Base-by-base conservation (phyloP, 2,113 vertebrate genomes). In the Centropristis striata region DNA sequence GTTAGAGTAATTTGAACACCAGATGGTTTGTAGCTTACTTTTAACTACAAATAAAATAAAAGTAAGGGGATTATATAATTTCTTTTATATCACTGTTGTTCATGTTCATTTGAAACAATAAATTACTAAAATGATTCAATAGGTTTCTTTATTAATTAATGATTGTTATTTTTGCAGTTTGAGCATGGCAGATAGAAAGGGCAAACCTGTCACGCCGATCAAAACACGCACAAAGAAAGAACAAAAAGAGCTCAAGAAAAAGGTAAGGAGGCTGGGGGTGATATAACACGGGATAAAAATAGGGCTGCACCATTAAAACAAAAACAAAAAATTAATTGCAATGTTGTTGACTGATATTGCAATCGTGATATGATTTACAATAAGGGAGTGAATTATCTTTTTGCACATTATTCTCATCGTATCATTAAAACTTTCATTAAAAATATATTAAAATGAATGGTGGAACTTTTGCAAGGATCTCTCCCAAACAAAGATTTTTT, bases 181-280 rank as follows among this genome's bases (percentile, higher is more conserved):
- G 84, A 94, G 80, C 50, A 96, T 96, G 95, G 94, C 95, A 72
- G 95, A 96, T 72, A 92, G 90, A 92, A 96, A 96, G 67, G 92
- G 93, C 75, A 96, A 95, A 88, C 76, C 92, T 66, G 73, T 83
- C 10, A 74, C 58, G 57, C 85, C 92, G 10, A 86, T 94, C 67
- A 94, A 94, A 90, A 87, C 92, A 3, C 86, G 95, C 51, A 88
- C 93, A 50, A 96, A 94, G 86, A 95, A 88, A 74, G 94, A 95
- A 80, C 92, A 95, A 87, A 92, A 94, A 39, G 90, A 93, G 68
- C 86, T 92, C 2, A 95, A 95, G 90, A 96, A 96, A 90, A 95
- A 95, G 94, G 95, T 95, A 68, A 50, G 50, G 18, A 9, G 15
- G 8, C 18, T 37, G 21, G 14, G 12, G 55, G 14, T 55, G 3